A percentile compares a stretch with the other conserved stretches of the same genome.
Conservation (phyloP, 2,797 vertebrate species). For the Sarcoramphus papa region DNA sequence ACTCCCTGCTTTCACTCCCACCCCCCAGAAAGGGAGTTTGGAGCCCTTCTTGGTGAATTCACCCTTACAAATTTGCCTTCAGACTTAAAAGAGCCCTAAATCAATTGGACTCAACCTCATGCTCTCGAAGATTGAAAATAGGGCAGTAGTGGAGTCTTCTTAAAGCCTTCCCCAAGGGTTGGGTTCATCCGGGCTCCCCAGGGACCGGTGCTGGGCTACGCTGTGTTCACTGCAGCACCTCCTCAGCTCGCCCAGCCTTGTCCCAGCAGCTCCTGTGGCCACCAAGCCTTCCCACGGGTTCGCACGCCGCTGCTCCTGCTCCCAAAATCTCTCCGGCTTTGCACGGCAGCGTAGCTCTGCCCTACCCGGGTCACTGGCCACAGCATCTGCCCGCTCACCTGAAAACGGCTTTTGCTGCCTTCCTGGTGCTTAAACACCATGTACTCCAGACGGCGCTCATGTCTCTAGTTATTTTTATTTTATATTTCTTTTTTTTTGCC, state of each 20-base stretch:
- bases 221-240: background rate
- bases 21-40: background rate
- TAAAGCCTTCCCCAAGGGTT: background rate
- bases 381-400: background rate
- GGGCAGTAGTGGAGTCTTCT: background rate
- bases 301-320: accelerated
- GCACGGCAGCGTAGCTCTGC: background rate
- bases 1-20: background rate
- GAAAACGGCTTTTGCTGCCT: background rate
- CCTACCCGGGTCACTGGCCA: background rate
- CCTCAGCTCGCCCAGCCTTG: background rate
- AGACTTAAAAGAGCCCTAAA: background rate
- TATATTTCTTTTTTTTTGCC: background rate
- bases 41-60: background rate
- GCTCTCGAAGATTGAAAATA: accelerated
- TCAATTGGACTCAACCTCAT: background rate
- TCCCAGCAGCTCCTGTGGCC: background rate
- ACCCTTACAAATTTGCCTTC: background rate
- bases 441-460: accelerated
- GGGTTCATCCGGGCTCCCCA: background rate
- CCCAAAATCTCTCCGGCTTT: background rate
- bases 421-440: background rate
- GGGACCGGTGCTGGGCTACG: background rate
- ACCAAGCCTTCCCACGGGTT: background rate
- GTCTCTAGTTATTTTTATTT: background rate